phyloP scores from a whole-genome alignment of 2,113 vertebrate species.

The Riparia riparia region DNA sequence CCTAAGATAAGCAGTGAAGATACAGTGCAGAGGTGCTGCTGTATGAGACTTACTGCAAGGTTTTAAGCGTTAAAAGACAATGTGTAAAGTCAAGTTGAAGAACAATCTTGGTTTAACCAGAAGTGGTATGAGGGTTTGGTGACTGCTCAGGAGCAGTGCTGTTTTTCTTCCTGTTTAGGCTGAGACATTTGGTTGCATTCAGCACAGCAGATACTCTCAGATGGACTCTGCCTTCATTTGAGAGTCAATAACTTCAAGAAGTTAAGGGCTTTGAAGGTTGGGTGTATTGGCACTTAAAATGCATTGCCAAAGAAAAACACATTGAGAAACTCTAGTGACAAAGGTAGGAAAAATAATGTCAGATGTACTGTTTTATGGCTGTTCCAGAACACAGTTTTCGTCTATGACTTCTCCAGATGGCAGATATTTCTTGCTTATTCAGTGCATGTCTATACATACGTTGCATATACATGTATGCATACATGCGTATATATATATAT shows the following conservation, averaged over 20 bases:
- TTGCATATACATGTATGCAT: background rate
- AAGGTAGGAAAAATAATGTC: conserved; percentile 32
- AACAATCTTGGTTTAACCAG: background rate
- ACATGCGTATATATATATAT: no score
- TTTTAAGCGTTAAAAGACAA: background rate
- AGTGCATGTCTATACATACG: background rate
- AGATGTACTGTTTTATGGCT: conserved; percentile 17
- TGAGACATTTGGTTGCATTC: background rate
- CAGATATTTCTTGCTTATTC: conserved; percentile 2
- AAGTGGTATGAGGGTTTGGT: background rate
- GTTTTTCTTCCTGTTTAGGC: background rate
- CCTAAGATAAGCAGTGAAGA: background rate
- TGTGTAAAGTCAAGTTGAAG: background rate
- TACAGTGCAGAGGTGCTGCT: background rate
- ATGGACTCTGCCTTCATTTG: background rate
- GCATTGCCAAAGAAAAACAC: background rate
- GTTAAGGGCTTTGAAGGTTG: background rate
- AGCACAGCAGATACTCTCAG: background rate
- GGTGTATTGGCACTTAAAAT: background rate
- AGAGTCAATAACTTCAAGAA: background rate
- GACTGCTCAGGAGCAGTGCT: background rate
- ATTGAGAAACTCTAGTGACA: background rate
- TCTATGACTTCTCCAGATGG: conserved; percentile 15
- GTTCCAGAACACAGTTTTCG: background rate
- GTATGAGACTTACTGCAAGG: background rate